These are phyloP conservation scores for Neolamprologus devosi DNA, from an alignment of 2,113 vertebrate species.

Conservation along the genomic window DNA sequence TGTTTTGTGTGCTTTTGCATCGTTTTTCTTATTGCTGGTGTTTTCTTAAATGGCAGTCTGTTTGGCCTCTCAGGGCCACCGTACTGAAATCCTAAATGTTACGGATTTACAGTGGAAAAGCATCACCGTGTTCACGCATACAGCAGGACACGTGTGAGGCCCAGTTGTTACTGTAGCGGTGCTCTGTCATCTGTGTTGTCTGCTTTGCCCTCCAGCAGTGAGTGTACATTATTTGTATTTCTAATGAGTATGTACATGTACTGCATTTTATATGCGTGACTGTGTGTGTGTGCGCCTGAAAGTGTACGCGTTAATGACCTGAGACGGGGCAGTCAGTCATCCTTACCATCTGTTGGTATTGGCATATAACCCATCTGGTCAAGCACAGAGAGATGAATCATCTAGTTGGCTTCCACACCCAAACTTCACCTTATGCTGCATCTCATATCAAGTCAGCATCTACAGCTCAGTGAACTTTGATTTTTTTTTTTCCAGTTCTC, in stretches of 20 bases:
- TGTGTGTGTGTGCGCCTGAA: slow-evolving; percentile 3
- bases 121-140: background rate
- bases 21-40: background rate
- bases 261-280: background rate
- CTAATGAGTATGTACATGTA: background rate
- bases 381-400: slow-evolving; percentile 44
- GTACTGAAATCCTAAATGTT: background rate
- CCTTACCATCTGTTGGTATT: slow-evolving; percentile 49
- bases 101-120: background rate
- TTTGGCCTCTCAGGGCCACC: background rate
- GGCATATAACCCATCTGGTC: slow-evolving; percentile 54
- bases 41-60: background rate
- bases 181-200: background rate
- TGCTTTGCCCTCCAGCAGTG: background rate
- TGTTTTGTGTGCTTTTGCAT: background rate
- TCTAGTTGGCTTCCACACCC: slow-evolving; percentile 38
- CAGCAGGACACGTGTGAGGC: background rate
- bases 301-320: slow-evolving; percentile 44
- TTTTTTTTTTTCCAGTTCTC: background rate
- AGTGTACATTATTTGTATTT: background rate
- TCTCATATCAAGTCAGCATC: slow-evolving; percentile 4
- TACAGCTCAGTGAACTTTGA: slow-evolving; percentile 11
- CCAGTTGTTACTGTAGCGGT: background rate
- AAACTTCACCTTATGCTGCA: slow-evolving; percentile 21
- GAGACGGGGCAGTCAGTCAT: slow-evolving; percentile 35